Conservation (phyloP, 2,113 vertebrate species). For the Charadrius vociferus region DNA sequence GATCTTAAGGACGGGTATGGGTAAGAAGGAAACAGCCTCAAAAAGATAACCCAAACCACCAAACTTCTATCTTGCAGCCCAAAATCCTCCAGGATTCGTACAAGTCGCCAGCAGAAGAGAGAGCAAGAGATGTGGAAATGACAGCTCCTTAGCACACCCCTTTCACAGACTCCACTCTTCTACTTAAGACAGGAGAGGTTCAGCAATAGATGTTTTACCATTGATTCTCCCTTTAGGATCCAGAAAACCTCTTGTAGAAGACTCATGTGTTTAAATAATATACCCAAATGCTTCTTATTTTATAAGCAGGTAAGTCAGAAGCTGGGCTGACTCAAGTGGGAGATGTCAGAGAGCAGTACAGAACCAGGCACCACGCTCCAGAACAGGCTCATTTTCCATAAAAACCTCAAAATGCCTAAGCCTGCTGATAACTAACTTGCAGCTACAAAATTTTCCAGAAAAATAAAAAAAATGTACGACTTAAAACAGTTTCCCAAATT, state of each 20-base stretch:
- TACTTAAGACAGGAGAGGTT: background rate
- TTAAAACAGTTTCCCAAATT: background rate
- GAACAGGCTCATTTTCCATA: background rate
- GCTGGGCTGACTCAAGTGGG: background rate
- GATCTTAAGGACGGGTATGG: background rate
- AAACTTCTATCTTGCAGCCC: background rate
- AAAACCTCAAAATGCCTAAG: background rate
- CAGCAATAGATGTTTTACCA: background rate
- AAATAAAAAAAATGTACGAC: background rate
- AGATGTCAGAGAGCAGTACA: background rate
- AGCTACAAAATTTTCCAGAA: background rate
- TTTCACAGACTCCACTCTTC: background rate
- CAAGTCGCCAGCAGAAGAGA: background rate
- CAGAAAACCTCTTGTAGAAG: background rate
- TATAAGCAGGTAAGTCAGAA: background rate
- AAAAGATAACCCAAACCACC: background rate
- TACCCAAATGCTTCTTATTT: background rate
- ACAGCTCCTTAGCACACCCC: background rate
- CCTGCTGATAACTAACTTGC: background rate
- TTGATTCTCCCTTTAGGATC: background rate
- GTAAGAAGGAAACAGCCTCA: background rate
- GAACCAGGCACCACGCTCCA: background rate
- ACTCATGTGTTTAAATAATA: background rate
- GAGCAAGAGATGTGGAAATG: background rate
- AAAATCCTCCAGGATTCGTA: background rate